A percentile compares a stretch with the other conserved stretches of the same genome.
phyloP scores from a whole-genome alignment of 2,888 invertebrate species.

The Petrolisthes cinctipes region DNA sequence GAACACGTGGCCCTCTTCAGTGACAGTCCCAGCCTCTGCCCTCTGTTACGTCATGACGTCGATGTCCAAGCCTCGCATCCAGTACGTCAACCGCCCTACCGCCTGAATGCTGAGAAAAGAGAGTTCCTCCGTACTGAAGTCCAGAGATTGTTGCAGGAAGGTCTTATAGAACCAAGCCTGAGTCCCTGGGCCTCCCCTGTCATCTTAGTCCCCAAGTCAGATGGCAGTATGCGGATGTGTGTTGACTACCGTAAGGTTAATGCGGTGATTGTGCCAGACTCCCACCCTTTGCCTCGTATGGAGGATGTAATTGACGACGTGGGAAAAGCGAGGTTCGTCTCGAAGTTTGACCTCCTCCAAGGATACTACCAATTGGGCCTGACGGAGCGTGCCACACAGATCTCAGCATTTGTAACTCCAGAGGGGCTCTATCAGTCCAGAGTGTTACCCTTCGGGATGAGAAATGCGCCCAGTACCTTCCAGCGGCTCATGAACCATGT shows the following conservation, averaged over 20 bases:
- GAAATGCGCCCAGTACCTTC: background rate
- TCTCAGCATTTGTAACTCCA: constrained; percentile 3
- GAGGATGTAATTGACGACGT: background rate
- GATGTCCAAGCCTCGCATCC: background rate
- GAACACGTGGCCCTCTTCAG: no score
- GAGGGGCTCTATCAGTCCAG: background rate
- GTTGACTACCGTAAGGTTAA: background rate
- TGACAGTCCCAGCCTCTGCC: no score
- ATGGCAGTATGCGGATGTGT: background rate
- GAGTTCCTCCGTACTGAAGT: background rate
- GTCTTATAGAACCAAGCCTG: background rate
- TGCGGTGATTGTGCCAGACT: background rate
- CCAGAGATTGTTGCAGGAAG: background rate
- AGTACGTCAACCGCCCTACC: constrained; percentile 14
- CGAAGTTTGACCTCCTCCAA: background rate
- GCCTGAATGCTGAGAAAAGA: constrained; percentile 4
- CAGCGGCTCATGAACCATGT: background rate
- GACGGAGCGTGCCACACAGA: background rate
- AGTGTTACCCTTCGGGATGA: background rate
- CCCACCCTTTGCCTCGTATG: background rate
- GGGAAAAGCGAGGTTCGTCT: background rate
- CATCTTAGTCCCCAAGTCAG: background rate
- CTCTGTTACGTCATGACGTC: no score
- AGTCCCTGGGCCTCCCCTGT: constrained; percentile 5
- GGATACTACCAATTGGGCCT: background rate